A percentile compares a stretch with the other conserved stretches of the same genome.
These are phyloP conservation scores for Drosophila prosaltans DNA, from an alignment of 1,140 invertebrate genomes.

Conservation along the genomic window DNA sequence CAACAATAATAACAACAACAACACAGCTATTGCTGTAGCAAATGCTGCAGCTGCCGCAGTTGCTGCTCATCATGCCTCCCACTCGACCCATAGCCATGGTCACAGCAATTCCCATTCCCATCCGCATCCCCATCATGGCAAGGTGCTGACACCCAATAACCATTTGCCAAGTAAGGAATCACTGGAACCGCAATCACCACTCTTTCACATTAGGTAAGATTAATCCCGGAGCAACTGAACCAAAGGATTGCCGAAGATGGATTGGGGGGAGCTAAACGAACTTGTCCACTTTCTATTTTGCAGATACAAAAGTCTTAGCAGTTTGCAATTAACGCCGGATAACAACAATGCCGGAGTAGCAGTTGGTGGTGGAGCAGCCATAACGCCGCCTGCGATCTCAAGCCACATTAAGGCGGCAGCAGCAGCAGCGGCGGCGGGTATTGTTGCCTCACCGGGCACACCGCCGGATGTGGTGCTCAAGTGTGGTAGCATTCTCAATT, in stretches of 20 bases:
- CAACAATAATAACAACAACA: constrained; percentile 48
- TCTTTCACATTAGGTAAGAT: constrained; percentile 81
- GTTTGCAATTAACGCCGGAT: constrained; percentile 80
- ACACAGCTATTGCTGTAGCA: constrained; percentile 55
- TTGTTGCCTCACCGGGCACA: constrained; percentile 44
- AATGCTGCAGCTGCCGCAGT: constrained; percentile 60
- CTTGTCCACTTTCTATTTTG: not conserved
- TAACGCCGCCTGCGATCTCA: constrained; percentile 79
- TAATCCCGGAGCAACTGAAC: not conserved
- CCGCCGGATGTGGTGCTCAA: constrained; percentile 78
- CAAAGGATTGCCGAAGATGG: not conserved
- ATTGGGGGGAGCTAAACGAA: not conserved
- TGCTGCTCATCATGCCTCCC: constrained; percentile 50
- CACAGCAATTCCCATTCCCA: constrained; percentile 40
- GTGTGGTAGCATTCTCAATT: constrained; percentile 72
- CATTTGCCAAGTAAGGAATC: constrained; percentile 74
- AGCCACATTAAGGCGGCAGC: constrained; percentile 69
- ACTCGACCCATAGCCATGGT: constrained; percentile 32
- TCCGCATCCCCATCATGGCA: constrained; percentile 66
- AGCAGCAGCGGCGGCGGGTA: constrained; percentile 18
- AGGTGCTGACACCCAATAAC: constrained; percentile 80
- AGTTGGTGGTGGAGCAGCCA: constrained; percentile 14
- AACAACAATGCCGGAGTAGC: constrained; percentile 46
- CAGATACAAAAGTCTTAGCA: constrained; percentile 82
- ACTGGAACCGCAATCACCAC: constrained; percentile 79